Conservation (phyloP, 2,113 vertebrate species). For the Tupaia chinensis region DNA sequence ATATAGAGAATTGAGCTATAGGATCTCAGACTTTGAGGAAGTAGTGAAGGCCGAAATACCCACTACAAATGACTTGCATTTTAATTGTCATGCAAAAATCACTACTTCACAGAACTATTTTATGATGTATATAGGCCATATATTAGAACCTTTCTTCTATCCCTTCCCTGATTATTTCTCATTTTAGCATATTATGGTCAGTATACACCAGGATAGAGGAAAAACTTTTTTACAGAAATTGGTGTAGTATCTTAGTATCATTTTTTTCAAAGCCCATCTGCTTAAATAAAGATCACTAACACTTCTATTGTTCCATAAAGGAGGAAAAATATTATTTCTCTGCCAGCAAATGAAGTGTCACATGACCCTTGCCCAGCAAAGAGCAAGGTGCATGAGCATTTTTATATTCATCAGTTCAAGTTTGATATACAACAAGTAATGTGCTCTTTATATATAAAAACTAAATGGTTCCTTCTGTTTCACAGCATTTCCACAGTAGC, state of each 20-base stretch:
- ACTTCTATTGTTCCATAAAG: neutral
- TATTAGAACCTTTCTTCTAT: neutral
- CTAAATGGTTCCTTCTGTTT: neutral
- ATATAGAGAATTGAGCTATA: neutral
- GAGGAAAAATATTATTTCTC: neutral
- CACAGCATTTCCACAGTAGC: neutral
- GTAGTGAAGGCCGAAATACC: fast-evolving
- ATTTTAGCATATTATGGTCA: neutral
- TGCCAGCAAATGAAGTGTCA: neutral
- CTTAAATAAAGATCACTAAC: neutral
- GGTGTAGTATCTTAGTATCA: neutral
- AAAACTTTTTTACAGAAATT: neutral
- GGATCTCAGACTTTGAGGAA: neutral
- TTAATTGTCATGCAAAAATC: neutral
- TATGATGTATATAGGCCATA: neutral
- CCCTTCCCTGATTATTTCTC: neutral
- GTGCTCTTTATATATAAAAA: neutral
- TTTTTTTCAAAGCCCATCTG: neutral
- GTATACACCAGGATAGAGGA: neutral
- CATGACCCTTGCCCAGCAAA: neutral
- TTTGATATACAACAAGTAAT: too few relatives aligned
- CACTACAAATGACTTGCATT: neutral
- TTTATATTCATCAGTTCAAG: neutral
- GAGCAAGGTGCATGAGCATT: neutral
- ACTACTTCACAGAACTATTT: constrained; percentile 13